These are phyloP conservation scores for Enoplosus armatus DNA, from an alignment of 2,797 vertebrate species.

Conservation along the genomic window DNA sequence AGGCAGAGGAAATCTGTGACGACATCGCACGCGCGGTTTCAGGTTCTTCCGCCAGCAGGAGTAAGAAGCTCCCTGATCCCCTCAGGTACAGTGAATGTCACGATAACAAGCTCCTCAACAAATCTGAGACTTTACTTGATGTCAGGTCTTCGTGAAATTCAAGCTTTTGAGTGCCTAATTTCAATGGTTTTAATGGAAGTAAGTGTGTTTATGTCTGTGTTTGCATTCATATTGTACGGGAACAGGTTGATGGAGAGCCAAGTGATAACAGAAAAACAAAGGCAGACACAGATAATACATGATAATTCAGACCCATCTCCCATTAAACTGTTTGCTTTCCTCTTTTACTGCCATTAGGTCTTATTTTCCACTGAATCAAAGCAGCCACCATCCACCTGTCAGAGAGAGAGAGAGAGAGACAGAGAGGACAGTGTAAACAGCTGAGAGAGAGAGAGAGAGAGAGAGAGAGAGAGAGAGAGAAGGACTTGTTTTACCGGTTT, in stretches of 20 bases:
- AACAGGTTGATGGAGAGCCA: neutral
- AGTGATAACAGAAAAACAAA: neutral
- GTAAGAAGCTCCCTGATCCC: slow-evolving; percentile 66
- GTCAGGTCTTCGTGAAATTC: neutral
- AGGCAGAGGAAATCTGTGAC: slow-evolving; percentile 88
- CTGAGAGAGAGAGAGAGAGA: slow-evolving; percentile 41
- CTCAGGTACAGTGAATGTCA: slow-evolving; percentile 79
- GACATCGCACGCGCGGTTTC: slow-evolving; percentile 84
- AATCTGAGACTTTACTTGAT: neutral
- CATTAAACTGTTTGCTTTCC: slow-evolving; percentile 21
- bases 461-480: slow-evolving; percentile 46
- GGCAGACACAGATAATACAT: neutral
- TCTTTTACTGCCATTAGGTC: slow-evolving; percentile 8
- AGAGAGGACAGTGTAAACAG: slow-evolving; percentile 68
- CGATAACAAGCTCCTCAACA: neutral
- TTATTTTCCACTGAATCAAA: slow-evolving; percentile 52
- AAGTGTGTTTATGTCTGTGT: neutral
- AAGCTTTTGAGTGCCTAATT: neutral
- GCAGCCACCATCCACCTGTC: slow-evolving; percentile 55
- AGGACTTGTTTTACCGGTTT: slow-evolving; percentile 82
- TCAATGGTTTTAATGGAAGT: neutral
- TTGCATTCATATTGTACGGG: neutral
- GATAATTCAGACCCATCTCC: neutral
- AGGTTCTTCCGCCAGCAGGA: slow-evolving; percentile 64
- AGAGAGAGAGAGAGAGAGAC: slow-evolving; percentile 39